phyloP scores from a whole-genome alignment of 2,888 invertebrate genomes.

The Tetanocera ferruginea region DNA sequence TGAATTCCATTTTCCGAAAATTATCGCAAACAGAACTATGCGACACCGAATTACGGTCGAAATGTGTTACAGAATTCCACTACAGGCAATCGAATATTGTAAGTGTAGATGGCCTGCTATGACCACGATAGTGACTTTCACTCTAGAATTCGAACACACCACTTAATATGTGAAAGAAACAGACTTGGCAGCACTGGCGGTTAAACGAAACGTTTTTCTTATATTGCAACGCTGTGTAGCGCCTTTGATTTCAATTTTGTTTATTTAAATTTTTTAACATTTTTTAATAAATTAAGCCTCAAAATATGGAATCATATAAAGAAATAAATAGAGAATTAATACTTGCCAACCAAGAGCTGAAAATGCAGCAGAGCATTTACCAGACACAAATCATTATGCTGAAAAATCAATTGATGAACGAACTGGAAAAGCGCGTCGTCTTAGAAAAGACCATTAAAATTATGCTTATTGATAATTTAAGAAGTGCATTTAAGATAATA shows the following conservation, averaged over 20 bases:
- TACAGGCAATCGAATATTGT: too few species aligned
- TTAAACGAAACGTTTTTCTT: background rate
- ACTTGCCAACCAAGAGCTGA: conserved; percentile 38
- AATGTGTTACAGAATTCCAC: too few species aligned
- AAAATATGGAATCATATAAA: conserved; percentile 52
- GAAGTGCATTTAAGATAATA: background rate
- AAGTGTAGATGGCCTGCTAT: too few species aligned
- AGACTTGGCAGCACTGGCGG: background rate
- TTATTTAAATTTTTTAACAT: background rate
- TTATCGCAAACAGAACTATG: too few species aligned
- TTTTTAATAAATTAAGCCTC: background rate
- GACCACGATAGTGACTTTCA: too few species aligned
- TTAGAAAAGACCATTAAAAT: conserved; percentile 9
- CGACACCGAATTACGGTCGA: too few species aligned
- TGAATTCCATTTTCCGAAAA: too few species aligned
- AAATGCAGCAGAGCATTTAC: conserved; percentile 34
- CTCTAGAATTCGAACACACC: background rate
- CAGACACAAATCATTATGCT: conserved; percentile 40
- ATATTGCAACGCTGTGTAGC: background rate
- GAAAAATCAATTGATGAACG: conserved; percentile 41
- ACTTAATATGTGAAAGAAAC: background rate
- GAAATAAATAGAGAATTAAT: conserved; percentile 50
- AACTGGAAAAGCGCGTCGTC: conserved; percentile 31
- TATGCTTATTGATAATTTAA: conserved; percentile 21
- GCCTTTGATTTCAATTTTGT: background rate